Percentiles rank a stretch among this genome's conserved stretches.
These are phyloP conservation scores for Steinernema scapterisci DNA, from an alignment of 2,888 invertebrate species.

Conservation along the genomic window DNA sequence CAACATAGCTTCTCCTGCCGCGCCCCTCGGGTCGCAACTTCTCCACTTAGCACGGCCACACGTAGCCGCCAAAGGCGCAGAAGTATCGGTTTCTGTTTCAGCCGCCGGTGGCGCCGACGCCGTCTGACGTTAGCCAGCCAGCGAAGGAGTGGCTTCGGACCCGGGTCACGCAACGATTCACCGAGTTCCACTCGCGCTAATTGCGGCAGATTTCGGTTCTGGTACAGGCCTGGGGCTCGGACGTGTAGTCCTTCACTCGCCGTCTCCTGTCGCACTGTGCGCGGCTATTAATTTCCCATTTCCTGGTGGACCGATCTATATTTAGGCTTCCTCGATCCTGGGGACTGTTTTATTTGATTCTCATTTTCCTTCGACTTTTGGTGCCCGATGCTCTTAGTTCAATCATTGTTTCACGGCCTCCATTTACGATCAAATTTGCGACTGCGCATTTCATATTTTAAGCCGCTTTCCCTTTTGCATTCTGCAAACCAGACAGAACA, in stretches of 20 bases:
- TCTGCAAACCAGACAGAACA: no score
- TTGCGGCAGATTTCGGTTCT: slow-evolving; percentile 30
- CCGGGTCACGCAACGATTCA: slow-evolving; percentile 6
- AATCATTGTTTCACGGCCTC: no score
- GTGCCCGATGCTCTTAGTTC: no score
- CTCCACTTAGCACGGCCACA: neutral
- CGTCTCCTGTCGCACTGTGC: neutral
- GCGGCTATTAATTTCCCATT: slow-evolving; percentile 18
- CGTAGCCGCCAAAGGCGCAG: neutral
- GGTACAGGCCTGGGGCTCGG: slow-evolving; percentile 27
- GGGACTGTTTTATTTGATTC: no score
- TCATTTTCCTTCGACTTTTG: no score
- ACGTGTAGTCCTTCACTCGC: neutral
- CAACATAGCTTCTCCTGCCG: slow-evolving; percentile 6
- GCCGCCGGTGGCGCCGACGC: neutral
- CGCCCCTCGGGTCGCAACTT: slow-evolving; percentile 17
- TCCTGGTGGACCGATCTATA: neutral
- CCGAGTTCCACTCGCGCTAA: slow-evolving; percentile 30
- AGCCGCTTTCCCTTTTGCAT: no score
- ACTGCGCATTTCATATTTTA: no score
- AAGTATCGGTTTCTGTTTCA: slow-evolving; percentile 17
- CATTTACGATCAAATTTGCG: no score
- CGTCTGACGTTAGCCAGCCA: neutral
- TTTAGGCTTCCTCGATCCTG: no score
- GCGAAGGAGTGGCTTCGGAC: slow-evolving; percentile 4